These are phyloP conservation scores for Scotopteryx bipunctaria DNA, from an alignment of 2,888 invertebrate species.

Conservation along the genomic window DNA sequence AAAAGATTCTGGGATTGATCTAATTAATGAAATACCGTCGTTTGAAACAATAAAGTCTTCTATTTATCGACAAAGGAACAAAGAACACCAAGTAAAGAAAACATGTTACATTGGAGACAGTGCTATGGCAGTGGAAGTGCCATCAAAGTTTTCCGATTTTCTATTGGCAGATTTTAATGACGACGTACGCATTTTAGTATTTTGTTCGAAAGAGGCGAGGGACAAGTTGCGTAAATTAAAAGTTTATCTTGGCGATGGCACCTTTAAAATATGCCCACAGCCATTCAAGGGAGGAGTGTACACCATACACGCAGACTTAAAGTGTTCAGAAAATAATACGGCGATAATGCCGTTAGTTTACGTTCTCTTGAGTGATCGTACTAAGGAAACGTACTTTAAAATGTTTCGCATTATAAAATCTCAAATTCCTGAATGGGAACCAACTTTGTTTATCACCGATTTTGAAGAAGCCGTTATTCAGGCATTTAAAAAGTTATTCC, in stretches of 20 bases:
- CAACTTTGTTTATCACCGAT: constrained; percentile 16
- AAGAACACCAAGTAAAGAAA: no score
- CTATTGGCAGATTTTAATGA: constrained; percentile 16
- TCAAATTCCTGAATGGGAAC: constrained; percentile 19
- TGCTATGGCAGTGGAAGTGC: constrained; percentile 11
- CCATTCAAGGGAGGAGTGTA: constrained; percentile 13
- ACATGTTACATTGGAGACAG: constrained; percentile 3
- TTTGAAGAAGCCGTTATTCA: constrained; percentile 20
- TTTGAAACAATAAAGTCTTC: no score
- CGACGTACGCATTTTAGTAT: constrained; percentile 1
- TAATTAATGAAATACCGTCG: no score
- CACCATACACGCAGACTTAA: constrained; percentile 13
- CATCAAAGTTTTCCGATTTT: constrained; percentile 14
- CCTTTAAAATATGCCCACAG: constrained; percentile 10
- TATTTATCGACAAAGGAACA: no score
- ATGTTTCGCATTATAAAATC: constrained; percentile 15
- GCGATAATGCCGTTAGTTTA: background rate
- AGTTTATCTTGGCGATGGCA: constrained; percentile 5
- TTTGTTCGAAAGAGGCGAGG: background rate
- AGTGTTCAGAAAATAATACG: background rate
- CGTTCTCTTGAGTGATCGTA: background rate
- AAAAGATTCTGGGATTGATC: no score
- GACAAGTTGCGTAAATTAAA: constrained; percentile 2
- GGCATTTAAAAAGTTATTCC: constrained; percentile 14
- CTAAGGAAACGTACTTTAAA: constrained; percentile 5